Evolutionary conservation across 1,140 invertebrate species (phyloP), one percentile per base, ranked within the genome.

Genomic region (Brachionus plicatilis): DNA sequence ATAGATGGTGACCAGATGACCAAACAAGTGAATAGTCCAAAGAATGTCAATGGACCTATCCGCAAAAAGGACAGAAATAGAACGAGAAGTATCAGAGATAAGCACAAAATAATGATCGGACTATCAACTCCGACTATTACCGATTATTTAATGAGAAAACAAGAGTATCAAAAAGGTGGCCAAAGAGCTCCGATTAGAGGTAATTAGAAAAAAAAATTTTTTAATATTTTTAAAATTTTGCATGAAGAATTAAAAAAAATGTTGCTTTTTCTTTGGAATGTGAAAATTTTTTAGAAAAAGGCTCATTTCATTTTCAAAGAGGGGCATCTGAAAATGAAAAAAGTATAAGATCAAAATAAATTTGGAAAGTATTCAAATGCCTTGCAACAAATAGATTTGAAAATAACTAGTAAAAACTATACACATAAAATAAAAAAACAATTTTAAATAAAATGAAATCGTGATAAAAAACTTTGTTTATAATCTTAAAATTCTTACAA

Each of bases 1-100:
- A n/a, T 33, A 20, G 82, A 70, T 4, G 47, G n/a, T n/a, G 82
- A 84, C 29, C 37, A 60, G 29, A 24, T 72, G 2, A 6, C 20
- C 8, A 84, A 70, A 20, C 68, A 24, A 75, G 20, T 53, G 3
- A 33, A 47, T 29, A 70, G 43, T 47, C 82, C 60, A n/a, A 29
- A 37, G 27, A 20, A 24, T 43, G 27, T 24, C 1, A 27, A 11
- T 5, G 27, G 7, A 29, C 14, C 65, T 68, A 20, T 53, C 1
- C 43, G 66, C 29, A 68, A 72, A 75, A 50, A 60, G 45, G 82
- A 84, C 24, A 47, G 60, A 12, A 84, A 84, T 70, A 43, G 82
- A 47, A 84, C 65, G 2, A 37, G 82, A 84, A 84, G 82, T 37
- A 84, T 84, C 8, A 47, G 82, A 47, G 82, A 72, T 27, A 68